Conservation (phyloP, 2,888 invertebrate genomes). For the Protodeltote pygarga region DNA sequence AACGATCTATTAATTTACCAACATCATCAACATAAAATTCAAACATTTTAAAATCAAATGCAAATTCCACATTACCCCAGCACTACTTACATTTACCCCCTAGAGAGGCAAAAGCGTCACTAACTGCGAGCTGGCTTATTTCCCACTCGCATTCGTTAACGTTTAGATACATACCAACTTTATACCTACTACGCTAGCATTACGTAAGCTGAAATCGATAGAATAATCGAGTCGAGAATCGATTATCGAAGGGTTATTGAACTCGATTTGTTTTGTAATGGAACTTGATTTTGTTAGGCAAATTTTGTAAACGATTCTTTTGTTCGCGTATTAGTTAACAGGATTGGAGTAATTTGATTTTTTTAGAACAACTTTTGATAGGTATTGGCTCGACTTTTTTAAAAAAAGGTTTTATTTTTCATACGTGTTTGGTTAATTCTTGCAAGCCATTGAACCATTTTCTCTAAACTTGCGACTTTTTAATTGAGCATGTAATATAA, state of each 20-base stretch:
- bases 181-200: conserved; percentile 25
- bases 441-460: no score
- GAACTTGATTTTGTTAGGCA: conserved; percentile 1
- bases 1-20: no score
- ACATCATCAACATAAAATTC: neutral
- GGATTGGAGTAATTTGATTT: no score
- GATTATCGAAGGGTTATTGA: conserved; percentile 35
- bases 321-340: no score
- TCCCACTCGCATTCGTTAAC: conserved; percentile 46
- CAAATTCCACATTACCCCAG: conserved; percentile 18
- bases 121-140: conserved; percentile 50
- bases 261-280: conserved; percentile 2
- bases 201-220: conserved; percentile 35
- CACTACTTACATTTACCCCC: conserved; percentile 22
- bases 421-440: no score
- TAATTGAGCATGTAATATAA: no score
- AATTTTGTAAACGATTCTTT: neutral
- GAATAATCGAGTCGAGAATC: conserved; percentile 29
- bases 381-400: no score
- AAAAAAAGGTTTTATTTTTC: no score
- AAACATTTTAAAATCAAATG: neutral
- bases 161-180: conserved; percentile 41
- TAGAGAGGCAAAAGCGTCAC: conserved; percentile 28
- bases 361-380: no score
- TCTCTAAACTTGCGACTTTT: no score